phyloP scores from a whole-genome alignment of 2,113 vertebrate species.

The Machaerirhynchus nigripectus region DNA sequence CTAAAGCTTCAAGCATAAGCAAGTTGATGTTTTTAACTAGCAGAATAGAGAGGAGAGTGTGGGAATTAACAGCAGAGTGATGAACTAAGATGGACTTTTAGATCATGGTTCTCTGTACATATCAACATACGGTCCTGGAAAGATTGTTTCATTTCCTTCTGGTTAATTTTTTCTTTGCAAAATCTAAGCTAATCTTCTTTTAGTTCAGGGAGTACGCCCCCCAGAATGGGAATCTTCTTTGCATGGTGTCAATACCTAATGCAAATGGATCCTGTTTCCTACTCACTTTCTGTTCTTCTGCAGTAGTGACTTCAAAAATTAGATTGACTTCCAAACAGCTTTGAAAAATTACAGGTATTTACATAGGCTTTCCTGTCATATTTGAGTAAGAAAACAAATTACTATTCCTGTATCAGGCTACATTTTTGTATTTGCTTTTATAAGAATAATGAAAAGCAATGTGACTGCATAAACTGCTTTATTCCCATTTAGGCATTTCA shows the following conservation, averaged over 20 bases:
- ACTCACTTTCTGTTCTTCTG: not conserved
- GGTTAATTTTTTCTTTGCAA: not conserved
- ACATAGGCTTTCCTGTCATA: not conserved
- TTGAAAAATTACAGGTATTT: not conserved
- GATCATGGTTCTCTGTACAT: not conserved
- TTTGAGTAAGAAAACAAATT: not conserved
- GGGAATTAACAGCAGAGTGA: not conserved
- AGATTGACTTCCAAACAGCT: not conserved
- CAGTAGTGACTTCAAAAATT: not conserved
- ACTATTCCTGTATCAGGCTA: not conserved
- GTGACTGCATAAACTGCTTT: not conserved
- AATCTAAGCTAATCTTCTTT: not conserved
- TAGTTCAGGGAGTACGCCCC: accelerated
- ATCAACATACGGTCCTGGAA: not conserved
- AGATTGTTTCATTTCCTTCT: not conserved
- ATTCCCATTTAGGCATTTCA: not conserved
- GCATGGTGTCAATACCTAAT: not conserved
- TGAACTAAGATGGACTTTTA: not conserved
- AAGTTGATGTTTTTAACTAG: not conserved
- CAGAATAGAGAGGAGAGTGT: not conserved
- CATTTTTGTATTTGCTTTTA: not conserved
- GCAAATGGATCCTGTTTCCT: not conserved
- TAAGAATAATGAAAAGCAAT: not conserved
- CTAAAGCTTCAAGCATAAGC: not conserved
- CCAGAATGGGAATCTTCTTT: not conserved